Percentiles rank a stretch among this genome's conserved stretches.
phyloP scores from a whole-genome alignment of 2,888 invertebrate genomes.

The Erebia aethiops region DNA sequence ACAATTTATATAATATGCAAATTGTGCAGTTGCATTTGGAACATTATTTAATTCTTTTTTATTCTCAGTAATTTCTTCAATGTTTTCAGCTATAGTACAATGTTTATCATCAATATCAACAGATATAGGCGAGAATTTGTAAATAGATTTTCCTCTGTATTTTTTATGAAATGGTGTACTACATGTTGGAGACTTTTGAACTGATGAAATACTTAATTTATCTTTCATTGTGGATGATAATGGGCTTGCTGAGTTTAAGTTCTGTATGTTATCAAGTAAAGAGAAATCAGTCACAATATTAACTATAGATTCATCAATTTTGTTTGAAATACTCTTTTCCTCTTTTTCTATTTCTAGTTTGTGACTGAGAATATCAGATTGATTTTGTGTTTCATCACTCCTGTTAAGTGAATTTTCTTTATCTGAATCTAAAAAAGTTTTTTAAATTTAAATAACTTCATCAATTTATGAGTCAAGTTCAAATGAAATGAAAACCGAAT shows the following conservation, averaged over 20 bases:
- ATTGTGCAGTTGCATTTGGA: constrained; percentile 4
- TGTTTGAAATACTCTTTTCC: constrained; percentile 43
- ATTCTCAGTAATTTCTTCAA: constrained; percentile 36
- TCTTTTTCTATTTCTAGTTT: constrained; percentile 63
- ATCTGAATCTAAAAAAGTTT: constrained; percentile 60
- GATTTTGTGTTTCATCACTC: constrained; percentile 46
- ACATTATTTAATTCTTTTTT: constrained; percentile 7
- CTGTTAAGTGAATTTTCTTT: constrained; percentile 60
- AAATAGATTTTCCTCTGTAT: constrained; percentile 69
- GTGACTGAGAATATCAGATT: constrained; percentile 60
- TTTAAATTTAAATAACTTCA: not conserved
- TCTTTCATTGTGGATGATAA: constrained; percentile 41
- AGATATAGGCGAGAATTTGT: constrained; percentile 69
- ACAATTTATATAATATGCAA: not conserved
- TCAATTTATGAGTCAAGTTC: too few species aligned
- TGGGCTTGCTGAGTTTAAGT: constrained; percentile 6
- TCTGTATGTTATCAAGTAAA: constrained; percentile 51
- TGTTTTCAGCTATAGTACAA: constrained; percentile 33
- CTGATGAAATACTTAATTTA: constrained; percentile 49
- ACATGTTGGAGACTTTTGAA: constrained; percentile 61
- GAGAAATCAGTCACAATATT: constrained; percentile 62
- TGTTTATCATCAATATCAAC: constrained; percentile 45
- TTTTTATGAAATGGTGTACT: constrained; percentile 73
- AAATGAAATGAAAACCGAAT: too few species aligned
- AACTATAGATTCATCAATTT: constrained; percentile 63